Evolutionary conservation across 2,888 invertebrate genomes (phyloP), one percentile per base, ranked within the genome.

Genomic region (Coecobrya sp.): DNA sequence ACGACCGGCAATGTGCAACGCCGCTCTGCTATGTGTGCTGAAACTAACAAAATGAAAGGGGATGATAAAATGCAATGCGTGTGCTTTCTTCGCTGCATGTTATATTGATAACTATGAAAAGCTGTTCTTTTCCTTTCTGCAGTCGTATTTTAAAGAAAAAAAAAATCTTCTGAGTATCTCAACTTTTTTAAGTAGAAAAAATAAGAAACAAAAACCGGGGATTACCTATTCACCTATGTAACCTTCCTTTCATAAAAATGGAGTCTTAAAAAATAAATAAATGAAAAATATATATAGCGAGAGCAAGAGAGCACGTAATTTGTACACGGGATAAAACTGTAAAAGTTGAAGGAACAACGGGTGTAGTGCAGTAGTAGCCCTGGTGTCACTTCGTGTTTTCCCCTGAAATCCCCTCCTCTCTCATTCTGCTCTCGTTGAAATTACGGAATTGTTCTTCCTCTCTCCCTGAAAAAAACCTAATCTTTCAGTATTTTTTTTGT

Each of bases 221-320:
- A 52, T 52, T 79, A 52, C 79, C 79, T 52, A 79, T 55, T 79
- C 79, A 79, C 79, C 79, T 79, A 49, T 79, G 52, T 25, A 79
- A 55, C 49, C 52, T 42, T 79, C 42, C 65, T 10, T 65, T 70
- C 70, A 70, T 36, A 73, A 45, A 52, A 76, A 13, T 49, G 13
- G 1, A 76, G 49, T 4, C 42, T 68, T 62, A 30, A 27, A 68
- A 68, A 68, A 68, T 16, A 16, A 36, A 36, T 36, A 36, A 36
- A 36, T 36, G 36, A 36, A 36, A 36, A 36, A 36, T 36, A 11
- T 65, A 65, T 11, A 27, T 19, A 5, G 25, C 25, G 22, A 13
- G 70, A 42, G 36, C 16, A 19, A 42, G 42, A 70, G 25, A 70
- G 19, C 70, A 42, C 36, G 70, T 70, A 42, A 42, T 42, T 55